These are phyloP conservation scores for Labroides dimidiatus DNA, from an alignment of 2,797 vertebrate genomes.

Conservation along the genomic window DNA sequence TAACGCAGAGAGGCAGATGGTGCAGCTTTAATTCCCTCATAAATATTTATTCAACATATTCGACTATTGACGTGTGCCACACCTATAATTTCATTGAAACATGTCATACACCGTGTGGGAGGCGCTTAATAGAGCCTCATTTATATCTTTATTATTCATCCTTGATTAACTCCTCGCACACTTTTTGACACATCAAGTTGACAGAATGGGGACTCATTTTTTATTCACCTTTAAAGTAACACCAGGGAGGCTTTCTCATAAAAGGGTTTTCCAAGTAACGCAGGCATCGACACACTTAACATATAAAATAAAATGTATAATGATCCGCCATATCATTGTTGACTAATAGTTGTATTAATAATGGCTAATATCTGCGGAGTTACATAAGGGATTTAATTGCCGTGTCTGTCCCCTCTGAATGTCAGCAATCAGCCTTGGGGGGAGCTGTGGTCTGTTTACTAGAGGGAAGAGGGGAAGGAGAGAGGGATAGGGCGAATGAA, in stretches of 20 bases:
- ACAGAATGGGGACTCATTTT: conserved; percentile 57
- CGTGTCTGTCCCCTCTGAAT: conserved; percentile 76
- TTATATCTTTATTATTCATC: conserved; percentile 30
- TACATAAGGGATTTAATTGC: conserved; percentile 76
- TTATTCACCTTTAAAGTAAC: conserved; percentile 60
- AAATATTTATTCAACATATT: conserved; percentile 66
- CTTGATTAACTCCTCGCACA: conserved; percentile 56
- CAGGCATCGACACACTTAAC: background rate
- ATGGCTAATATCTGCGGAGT: conserved; percentile 62
- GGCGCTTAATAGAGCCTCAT: background rate
- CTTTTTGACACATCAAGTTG: conserved; percentile 45
- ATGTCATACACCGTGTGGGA: conserved; percentile 18
- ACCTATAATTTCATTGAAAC: conserved; percentile 61
- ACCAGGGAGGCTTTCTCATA: conserved; percentile 23
- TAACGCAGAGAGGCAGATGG: conserved; percentile 67
- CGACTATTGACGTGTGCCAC: conserved; percentile 63
- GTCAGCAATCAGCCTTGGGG: conserved; percentile 86
- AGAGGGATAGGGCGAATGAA: conserved; percentile 76
- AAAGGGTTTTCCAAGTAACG: conserved; percentile 19
- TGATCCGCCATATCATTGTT: background rate
- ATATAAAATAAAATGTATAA: background rate
- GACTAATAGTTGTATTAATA: conserved; percentile 35
- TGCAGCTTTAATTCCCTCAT: conserved; percentile 75
- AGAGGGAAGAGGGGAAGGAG: conserved; percentile 80
- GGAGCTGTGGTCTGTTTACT: conserved; percentile 89